Base-by-base conservation (phyloP, 2,797 vertebrate genomes). In the Xenopus petersii region DNA sequence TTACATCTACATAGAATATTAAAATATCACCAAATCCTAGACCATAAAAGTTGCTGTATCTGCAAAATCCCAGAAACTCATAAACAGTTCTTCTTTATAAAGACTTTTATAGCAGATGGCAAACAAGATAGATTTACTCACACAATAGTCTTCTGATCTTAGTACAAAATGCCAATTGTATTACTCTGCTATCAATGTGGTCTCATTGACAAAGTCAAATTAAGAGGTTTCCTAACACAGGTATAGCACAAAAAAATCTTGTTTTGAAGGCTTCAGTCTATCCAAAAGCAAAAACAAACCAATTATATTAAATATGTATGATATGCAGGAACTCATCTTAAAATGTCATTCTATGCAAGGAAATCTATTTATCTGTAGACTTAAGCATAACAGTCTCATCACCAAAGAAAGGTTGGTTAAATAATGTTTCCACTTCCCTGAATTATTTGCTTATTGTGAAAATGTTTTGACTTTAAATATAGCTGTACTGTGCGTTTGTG, bases 71-170 rank as follows among this genome's bases (percentile, higher is more conserved):
- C 61, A 49, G 26, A 67, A 67, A 61, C 16, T 42, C 62, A 17
- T 60, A 16, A 15, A 62, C 15, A 12, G 42, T 54, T 26, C 69
- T 64, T 77, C 36, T 56, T 49, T 46, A 51, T 33, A 15, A 62
- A 58, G 48, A 12, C 56, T 54, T 75, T 71, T 33, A 47, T n/a
- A 46, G 36, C 26, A 70, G 26, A 55, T 13, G 5, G 60, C 42
- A 30, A 70, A 36, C 36, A 70, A 60, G 56, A 60, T 60, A 24
- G 56, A 13, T 60, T 48, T 24, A 42, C 12, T 24, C 10, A 70
- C 8, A 70, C 68, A 70, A 70, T 70, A 36, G 33, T 17, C 67
- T 17, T 70, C 68, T 70, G n/a, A 70, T 70, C 13, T 21, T 48
- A 36, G 33, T 12, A 24, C 58, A 70, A 47, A 70, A 60, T 24